Evolutionary conservation across 2,797 vertebrate genomes (phyloP).

Genomic region (Pempheris klunzingeri): DNA sequence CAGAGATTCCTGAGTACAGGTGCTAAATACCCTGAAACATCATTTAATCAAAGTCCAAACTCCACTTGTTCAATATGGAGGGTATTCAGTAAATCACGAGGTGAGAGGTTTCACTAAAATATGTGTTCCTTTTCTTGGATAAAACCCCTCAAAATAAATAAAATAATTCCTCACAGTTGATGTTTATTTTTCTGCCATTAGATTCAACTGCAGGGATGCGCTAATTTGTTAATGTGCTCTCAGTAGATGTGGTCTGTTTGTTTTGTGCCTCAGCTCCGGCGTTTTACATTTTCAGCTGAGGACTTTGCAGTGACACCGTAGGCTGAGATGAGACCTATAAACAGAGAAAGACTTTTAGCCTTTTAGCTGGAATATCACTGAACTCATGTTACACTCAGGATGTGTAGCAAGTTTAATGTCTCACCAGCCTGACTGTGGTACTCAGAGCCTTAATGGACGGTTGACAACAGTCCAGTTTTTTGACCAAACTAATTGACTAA

Average conservation of each 20-base stretch:
- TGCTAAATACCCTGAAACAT: not conserved
- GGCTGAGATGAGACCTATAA: constrained; percentile 34
- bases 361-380: constrained; percentile 6
- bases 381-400: constrained; percentile 6
- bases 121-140: not conserved
- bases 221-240: constrained; percentile 23
- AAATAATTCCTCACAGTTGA: constrained; percentile 7
- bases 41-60: constrained; percentile 7
- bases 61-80: not conserved
- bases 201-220: not conserved
- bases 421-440: constrained; percentile 12
- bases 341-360: constrained; percentile 25
- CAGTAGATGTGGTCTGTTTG: constrained; percentile 6
- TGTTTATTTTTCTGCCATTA: constrained; percentile 18
- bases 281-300: constrained; percentile 23
- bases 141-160: not conserved
- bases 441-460: not conserved
- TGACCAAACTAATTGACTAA: not conserved
- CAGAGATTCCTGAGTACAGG: constrained; percentile 5
- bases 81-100: not conserved
- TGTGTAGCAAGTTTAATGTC: constrained; percentile 13
- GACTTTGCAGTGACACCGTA: constrained; percentile 26
- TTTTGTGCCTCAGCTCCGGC: constrained; percentile 6
- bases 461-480: not conserved
- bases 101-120: not conserved